These are phyloP conservation scores for Heterotis niloticus DNA, from an alignment of 2,113 vertebrate species.

Conservation along the genomic window DNA sequence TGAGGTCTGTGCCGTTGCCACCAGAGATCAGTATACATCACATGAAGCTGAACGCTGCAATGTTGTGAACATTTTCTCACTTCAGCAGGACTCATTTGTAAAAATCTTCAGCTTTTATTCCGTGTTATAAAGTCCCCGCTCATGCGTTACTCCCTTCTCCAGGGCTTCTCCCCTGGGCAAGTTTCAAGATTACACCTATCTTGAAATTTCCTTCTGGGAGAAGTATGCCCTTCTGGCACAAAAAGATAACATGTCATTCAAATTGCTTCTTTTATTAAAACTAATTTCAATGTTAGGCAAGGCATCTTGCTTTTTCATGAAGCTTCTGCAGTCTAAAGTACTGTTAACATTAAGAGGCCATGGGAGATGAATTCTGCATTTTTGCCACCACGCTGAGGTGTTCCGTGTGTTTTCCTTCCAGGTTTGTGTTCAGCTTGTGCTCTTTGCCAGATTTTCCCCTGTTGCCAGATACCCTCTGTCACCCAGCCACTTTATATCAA, in stretches of 20 bases:
- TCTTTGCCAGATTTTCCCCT: no score
- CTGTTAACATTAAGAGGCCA: neutral
- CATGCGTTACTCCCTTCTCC: neutral
- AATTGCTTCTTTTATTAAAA: neutral
- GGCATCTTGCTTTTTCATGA: neutral
- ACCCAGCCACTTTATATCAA: constrained; percentile 30
- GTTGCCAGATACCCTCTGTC: constrained; percentile 24
- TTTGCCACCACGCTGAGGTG: constrained; percentile 27
- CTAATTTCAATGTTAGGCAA: neutral
- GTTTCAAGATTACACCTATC: constrained; percentile 34
- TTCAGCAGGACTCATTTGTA: constrained; percentile 29
- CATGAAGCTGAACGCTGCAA: constrained; percentile 33
- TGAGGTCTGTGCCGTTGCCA: neutral
- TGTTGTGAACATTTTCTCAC: constrained; percentile 39
- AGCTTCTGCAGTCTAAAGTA: neutral
- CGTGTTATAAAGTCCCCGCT: neutral
- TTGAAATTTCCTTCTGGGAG: constrained; percentile 43
- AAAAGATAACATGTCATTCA: constrained; percentile 26
- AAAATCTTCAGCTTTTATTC: neutral
- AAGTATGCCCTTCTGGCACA: constrained; percentile 37
- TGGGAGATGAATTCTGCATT: neutral
- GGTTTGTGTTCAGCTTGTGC: constrained; percentile 33
- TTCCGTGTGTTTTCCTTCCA: constrained; percentile 39
- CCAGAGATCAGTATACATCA: constrained; percentile 30
- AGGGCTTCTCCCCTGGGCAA: constrained; percentile 39